Conservation (phyloP, 2,888 invertebrate species). For the Apamea monoglypha region DNA sequence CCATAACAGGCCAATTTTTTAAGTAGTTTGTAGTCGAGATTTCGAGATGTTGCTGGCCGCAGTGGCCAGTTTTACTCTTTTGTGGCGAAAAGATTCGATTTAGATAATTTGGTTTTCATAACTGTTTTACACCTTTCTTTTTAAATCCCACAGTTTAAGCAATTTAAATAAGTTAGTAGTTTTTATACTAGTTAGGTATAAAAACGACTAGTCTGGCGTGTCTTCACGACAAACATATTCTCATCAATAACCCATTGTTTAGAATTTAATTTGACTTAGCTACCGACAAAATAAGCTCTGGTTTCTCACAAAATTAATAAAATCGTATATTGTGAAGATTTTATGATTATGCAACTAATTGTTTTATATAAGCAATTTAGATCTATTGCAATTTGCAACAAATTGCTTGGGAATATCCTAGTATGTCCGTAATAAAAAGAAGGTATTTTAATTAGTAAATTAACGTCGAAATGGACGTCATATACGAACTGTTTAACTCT, state of each 20-base stretch:
- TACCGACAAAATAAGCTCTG: constrained; percentile 17
- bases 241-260: constrained; percentile 22
- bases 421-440: background rate
- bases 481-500: background rate
- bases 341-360: constrained; percentile 33
- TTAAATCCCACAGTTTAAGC: background rate
- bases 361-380: background rate
- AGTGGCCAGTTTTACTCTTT: background rate
- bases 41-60: background rate
- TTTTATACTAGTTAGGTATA: background rate
- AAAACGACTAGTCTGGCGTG: background rate
- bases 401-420: constrained; percentile 43
- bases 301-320: constrained; percentile 31
- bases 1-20: background rate
- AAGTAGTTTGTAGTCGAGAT: background rate
- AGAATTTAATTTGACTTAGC: constrained; percentile 12
- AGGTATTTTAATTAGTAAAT: background rate
- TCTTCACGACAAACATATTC: background rate
- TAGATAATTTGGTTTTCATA: background rate
- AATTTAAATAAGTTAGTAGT: background rate
- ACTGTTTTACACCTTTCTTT: background rate
- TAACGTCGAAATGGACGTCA: background rate
- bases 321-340: background rate
- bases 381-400: constrained; percentile 9
- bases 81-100: background rate